Evolutionary conservation across 2,113 vertebrate species (phyloP).

Genomic region (Columbina picui): DNA sequence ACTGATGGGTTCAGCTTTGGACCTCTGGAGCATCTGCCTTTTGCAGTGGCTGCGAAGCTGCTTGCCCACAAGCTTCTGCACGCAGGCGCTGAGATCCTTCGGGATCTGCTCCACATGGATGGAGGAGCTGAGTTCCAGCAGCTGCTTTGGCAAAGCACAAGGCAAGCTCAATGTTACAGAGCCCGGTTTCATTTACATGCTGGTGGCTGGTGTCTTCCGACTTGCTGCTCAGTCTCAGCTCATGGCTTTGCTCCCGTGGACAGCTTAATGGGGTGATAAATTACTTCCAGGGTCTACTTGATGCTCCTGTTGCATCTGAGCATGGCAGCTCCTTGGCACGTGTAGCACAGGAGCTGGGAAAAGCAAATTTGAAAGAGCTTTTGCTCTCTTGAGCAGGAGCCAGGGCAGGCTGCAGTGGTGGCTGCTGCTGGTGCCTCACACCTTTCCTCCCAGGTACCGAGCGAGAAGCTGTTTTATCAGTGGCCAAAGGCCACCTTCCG

Average conservation of each 20-base stretch:
- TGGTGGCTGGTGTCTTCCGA: background rate
- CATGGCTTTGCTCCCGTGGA: rapidly evolving
- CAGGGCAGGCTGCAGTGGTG: background rate
- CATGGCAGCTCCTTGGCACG: background rate
- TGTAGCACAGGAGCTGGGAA: background rate
- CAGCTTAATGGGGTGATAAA: background rate
- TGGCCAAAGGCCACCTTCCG: rapidly evolving
- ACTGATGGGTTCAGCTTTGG: background rate
- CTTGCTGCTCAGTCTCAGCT: background rate
- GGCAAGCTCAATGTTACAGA: rapidly evolving
- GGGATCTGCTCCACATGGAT: rapidly evolving
- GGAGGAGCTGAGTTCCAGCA: background rate
- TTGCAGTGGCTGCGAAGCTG: background rate
- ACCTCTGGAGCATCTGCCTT: background rate
- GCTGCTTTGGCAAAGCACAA: background rate
- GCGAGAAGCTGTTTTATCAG: background rate
- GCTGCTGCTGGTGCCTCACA: background rate
- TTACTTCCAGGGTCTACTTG: background rate
- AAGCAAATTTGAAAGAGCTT: background rate
- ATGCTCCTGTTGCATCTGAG: rapidly evolving
- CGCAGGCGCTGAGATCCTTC: background rate
- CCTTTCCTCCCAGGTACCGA: background rate
- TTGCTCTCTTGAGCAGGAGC: background rate
- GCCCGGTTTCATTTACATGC: background rate
- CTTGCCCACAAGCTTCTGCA: rapidly evolving